phyloP scores from a whole-genome alignment of 2,888 invertebrate species.

The Saturnia pavonia region DNA sequence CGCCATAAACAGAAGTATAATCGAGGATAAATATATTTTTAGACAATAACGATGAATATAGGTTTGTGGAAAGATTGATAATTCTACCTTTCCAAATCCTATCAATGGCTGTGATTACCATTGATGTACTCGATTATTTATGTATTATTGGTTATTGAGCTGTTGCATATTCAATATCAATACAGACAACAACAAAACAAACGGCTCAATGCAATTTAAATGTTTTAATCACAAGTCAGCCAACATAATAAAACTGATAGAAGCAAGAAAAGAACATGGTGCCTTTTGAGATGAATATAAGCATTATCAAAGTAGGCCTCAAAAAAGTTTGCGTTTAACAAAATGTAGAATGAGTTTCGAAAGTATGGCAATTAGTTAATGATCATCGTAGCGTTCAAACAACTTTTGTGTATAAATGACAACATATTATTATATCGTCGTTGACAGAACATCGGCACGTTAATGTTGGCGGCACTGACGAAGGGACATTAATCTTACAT shows the following conservation, averaged over 20 bases:
- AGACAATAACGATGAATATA: neutral
- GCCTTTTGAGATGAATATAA: neutral
- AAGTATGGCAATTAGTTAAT: constrained; percentile 46
- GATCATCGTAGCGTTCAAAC: constrained; percentile 37
- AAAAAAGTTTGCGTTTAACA: constrained; percentile 4
- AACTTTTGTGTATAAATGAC: constrained; percentile 32
- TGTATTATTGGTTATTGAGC: neutral
- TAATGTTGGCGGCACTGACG: constrained; percentile 45
- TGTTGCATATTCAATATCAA: neutral
- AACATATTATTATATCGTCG: constrained; percentile 54
- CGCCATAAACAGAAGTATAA: neutral
- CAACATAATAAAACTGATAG: neutral
- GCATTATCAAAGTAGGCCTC: neutral
- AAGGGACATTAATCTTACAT: constrained; percentile 73
- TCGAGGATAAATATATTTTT: neutral
- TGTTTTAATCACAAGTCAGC: neutral
- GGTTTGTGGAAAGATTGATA: too few species aligned
- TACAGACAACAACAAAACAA: neutral
- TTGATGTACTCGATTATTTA: too few species aligned
- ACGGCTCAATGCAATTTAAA: neutral
- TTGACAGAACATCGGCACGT: constrained; percentile 59
- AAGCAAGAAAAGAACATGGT: neutral
- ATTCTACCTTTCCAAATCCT: too few species aligned
- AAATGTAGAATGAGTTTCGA: constrained; percentile 16
- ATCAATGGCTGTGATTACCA: too few species aligned